These are phyloP conservation scores for Orientallactaga sibirica DNA, from an alignment of 2,797 vertebrate genomes.

Conservation along the genomic window DNA sequence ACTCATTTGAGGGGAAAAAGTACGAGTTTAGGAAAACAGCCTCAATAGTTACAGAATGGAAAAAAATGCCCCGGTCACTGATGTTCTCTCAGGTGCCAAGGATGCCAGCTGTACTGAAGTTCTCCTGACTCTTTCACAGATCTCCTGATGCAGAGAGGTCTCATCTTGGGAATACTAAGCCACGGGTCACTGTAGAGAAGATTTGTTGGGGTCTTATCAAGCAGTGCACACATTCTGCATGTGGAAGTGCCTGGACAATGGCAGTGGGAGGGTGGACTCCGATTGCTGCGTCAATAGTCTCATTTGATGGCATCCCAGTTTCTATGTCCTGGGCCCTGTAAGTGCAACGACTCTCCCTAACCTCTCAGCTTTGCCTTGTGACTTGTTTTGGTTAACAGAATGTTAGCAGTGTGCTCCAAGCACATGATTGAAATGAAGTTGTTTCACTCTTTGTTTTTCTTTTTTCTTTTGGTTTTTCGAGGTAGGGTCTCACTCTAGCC, in stretches of 20 bases:
- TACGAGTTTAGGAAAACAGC: not conserved
- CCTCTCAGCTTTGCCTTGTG: not conserved
- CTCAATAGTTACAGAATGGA: not conserved
- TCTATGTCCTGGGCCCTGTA: not conserved
- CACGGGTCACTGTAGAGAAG: not conserved
- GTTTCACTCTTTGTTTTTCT: not conserved
- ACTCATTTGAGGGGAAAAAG: not conserved
- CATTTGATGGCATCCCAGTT: not conserved
- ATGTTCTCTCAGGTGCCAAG: not conserved
- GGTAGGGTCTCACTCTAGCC: too few species aligned
- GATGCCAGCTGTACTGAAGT: not conserved
- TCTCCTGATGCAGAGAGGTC: not conserved
- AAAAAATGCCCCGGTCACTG: not conserved
- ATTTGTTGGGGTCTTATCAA: too few species aligned
- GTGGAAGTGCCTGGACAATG: not conserved
- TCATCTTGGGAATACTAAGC: not conserved
- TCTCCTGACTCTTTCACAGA: not conserved
- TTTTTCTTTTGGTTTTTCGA: not conserved
- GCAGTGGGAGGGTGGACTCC: not conserved
- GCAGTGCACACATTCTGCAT: not conserved
- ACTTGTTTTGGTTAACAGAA: not conserved
- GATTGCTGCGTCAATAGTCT: not conserved
- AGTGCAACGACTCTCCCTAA: not conserved
- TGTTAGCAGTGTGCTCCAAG: not conserved
- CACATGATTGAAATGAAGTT: not conserved